These are phyloP conservation scores for Drosophila testacea DNA, from an alignment of 2,888 invertebrate genomes.

Conservation along the genomic window DNA sequence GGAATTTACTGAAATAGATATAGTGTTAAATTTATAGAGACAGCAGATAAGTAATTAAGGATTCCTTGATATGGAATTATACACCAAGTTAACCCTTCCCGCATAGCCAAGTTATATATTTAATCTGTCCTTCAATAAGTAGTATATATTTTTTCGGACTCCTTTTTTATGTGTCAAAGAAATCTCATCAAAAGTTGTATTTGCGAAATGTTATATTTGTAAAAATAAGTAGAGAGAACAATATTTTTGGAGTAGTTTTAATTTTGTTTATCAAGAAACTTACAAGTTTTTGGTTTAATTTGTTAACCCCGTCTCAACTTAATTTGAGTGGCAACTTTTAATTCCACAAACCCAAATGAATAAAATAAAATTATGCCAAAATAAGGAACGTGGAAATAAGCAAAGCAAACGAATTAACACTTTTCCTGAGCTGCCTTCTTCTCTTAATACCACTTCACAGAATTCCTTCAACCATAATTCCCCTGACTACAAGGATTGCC, in stretches of 20 bases:
- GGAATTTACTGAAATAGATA: too few species aligned
- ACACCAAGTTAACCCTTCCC: too few species aligned
- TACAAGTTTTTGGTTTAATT: constrained; percentile 48
- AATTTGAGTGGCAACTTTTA: constrained; percentile 67
- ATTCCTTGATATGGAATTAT: too few species aligned
- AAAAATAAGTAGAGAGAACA: neutral
- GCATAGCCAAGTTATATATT: too few species aligned
- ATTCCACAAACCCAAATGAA: constrained; percentile 40
- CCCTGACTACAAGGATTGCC: constrained; percentile 36
- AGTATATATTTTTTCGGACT: too few species aligned
- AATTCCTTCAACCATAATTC: neutral
- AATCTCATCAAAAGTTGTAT: too few species aligned
- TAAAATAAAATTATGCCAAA: constrained; percentile 58
- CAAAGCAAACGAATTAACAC: constrained; percentile 74
- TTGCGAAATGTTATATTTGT: too few species aligned
- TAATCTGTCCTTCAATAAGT: too few species aligned
- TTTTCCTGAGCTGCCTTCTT: constrained; percentile 37
- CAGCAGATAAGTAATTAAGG: too few species aligned
- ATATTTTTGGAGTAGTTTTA: constrained; percentile 31
- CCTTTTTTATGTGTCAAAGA: too few species aligned
- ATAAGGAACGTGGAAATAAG: constrained; percentile 34
- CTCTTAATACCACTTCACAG: neutral
- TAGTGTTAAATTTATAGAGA: too few species aligned
- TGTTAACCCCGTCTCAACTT: constrained; percentile 35
- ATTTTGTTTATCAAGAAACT: constrained; percentile 39